Evolutionary conservation across 1,140 invertebrate species (phyloP).

Genomic region (Trachelipus rathkii): DNA sequence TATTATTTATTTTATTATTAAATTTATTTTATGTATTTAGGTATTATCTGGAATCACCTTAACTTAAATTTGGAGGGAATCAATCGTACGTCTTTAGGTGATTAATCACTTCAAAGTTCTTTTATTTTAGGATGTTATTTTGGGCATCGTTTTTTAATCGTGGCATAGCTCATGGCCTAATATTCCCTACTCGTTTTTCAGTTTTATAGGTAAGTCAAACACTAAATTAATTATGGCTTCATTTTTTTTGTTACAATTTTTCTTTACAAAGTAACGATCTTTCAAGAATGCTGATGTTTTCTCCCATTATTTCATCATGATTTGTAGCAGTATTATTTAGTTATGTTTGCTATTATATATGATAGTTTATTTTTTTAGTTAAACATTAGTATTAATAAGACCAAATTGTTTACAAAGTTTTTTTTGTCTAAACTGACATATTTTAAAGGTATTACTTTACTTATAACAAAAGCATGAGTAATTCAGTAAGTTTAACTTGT

Average conservation of each 20-base stretch:
- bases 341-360: neutral
- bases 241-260: neutral
- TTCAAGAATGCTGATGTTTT: neutral
- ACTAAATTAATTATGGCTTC: neutral
- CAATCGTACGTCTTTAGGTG: constrained; percentile 77
- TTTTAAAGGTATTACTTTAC: too few species aligned
- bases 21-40: too few species aligned
- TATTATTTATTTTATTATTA: too few species aligned
- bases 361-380: neutral
- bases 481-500: too few species aligned
- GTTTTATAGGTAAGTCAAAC: constrained; percentile 60
- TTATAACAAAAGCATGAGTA: too few species aligned
- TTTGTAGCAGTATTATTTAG: neutral
- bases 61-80: constrained; percentile 89
- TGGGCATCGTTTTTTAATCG: constrained; percentile 84
- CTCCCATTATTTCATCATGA: neutral
- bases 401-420: too few species aligned
- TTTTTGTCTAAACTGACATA: too few species aligned
- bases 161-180: constrained; percentile 80
- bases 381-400: too few species aligned
- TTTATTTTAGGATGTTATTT: constrained; percentile 92
- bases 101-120: constrained; percentile 87
- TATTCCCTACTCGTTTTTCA: constrained; percentile 87
- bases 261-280: neutral
- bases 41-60: constrained; percentile 89